phyloP scores from a whole-genome alignment of 2,113 vertebrate species.

The Callorhinus ursinus region DNA sequence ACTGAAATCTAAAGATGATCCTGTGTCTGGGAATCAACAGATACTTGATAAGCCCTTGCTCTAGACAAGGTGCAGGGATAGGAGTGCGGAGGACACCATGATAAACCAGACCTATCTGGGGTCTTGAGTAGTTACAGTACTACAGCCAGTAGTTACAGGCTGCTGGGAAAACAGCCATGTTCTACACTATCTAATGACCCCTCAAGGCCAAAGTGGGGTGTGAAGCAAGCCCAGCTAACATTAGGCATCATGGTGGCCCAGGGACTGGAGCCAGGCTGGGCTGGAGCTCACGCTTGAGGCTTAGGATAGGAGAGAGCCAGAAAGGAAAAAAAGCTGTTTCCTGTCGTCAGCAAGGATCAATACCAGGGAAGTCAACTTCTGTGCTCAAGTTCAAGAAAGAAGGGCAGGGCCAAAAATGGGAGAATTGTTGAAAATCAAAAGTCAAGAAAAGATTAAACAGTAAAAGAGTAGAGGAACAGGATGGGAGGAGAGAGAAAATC shows the following conservation, averaged over 20 bases:
- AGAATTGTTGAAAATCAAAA: not conserved
- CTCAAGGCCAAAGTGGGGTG: too few relatives aligned
- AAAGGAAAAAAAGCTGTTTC: not conserved
- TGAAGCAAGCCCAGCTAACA: not conserved
- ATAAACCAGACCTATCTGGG: rapidly evolving
- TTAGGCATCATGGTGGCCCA: not conserved
- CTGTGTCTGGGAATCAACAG: not conserved
- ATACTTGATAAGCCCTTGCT: not conserved
- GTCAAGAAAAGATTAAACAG: not conserved
- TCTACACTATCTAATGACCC: too few relatives aligned
- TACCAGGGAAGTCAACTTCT: too few relatives aligned
- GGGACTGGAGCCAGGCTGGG: not conserved
- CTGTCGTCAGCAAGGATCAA: not conserved
- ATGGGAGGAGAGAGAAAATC: not conserved
- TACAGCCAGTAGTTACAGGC: too few relatives aligned
- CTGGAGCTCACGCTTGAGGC: not conserved
- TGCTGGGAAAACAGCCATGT: not conserved
- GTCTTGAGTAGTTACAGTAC: not conserved
- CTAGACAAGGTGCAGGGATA: not conserved
- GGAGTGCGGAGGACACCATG: not conserved
- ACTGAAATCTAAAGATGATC: not conserved
- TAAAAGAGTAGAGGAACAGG: not conserved
- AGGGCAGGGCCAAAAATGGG: not conserved
- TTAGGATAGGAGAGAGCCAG: not conserved
- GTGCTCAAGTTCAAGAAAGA: not conserved